Base-by-base conservation (phyloP, 2,797 vertebrate genomes). In the Molossus molossus region DNA sequence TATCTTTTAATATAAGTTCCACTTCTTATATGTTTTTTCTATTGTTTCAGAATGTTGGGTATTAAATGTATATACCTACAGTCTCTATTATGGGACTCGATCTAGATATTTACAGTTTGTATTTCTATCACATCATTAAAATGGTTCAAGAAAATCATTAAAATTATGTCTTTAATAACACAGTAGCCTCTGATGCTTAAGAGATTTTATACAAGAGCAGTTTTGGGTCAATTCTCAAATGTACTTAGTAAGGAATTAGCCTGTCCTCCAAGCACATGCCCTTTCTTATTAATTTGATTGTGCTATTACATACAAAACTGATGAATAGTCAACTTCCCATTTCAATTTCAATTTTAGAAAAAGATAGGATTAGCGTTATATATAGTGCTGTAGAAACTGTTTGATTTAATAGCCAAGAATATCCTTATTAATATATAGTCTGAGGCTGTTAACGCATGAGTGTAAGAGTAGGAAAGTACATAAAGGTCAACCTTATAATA, bases 131-230 rank as follows among this genome's bases (percentile, higher is more conserved):
- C 48, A 94, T 84, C 70, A 92, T 33, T 96, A 90, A 94, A 90
- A 89, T 73, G 33, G 55, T 86, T 75, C 62, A 65, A 93, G 53
- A 76, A 96, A 12, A 67, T 83, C 29, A 94, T 89, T 90, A 53
- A 96, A 95, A 89, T 69, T 92, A 53, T 65, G 14, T 80, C 83
- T 91, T 96, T 93, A 95, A 95, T 89, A 95, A 85, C 53, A 93
- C 12, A 60, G 55, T 85, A 87, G 65, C 27, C n/a, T 94, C 92
- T 95, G 58, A 64, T 94, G 55, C 27, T 76, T 76, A 94, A 94
- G 55, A 21, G 65, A 57, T 81, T 87, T 88, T 87, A 80, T 45
- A 90, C 13, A 91, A 84, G 70, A 96, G 70, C 11, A n/a, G 33
- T 90, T 70, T 67, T 29, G 45, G 53, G 67, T 91, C 77, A 92